A percentile compares a stretch with the other conserved stretches of the same genome.
Conservation (phyloP, 1,140 invertebrate species). For the Drosophila ercepeae region DNA sequence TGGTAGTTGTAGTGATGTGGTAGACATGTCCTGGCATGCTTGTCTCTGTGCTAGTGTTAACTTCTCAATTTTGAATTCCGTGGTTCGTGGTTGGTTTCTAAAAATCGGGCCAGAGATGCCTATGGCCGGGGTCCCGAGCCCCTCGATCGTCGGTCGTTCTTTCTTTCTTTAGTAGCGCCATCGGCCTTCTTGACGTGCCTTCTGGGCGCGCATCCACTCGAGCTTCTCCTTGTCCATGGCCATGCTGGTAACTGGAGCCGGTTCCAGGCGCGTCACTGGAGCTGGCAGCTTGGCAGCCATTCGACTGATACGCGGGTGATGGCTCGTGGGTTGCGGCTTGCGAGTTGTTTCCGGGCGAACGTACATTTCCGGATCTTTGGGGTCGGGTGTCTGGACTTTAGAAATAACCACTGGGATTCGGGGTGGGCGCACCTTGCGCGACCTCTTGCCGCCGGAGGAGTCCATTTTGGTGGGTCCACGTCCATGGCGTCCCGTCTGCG, state of each 20-base stretch:
- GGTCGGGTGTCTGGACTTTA: not conserved
- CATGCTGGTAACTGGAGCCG: not conserved
- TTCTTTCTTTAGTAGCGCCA: not conserved
- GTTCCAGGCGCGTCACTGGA: not conserved
- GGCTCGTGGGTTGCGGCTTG: not conserved
- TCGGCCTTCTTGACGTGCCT: not conserved
- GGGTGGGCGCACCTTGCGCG: not conserved
- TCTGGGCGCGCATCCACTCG: not conserved
- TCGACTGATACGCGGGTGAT: not conserved
- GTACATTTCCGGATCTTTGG: not conserved
- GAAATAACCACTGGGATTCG: not conserved
- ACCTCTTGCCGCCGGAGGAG: not conserved
- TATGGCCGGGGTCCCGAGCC: not conserved
- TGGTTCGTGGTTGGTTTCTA: not conserved
- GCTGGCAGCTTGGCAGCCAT: not conserved
- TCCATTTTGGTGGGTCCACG: not conserved
- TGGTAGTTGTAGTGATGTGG: no score
- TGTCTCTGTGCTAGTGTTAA: conserved; percentile 9
- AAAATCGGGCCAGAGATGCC: no score
- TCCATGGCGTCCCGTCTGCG: not conserved
- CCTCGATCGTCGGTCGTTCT: not conserved
- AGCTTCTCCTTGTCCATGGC: not conserved
- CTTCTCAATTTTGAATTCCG: conserved; percentile 24
- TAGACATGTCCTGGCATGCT: not conserved
- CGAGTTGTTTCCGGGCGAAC: not conserved